Base-by-base conservation (phyloP, 1,140 invertebrate genomes). In the Lordiphosa collinella region DNA sequence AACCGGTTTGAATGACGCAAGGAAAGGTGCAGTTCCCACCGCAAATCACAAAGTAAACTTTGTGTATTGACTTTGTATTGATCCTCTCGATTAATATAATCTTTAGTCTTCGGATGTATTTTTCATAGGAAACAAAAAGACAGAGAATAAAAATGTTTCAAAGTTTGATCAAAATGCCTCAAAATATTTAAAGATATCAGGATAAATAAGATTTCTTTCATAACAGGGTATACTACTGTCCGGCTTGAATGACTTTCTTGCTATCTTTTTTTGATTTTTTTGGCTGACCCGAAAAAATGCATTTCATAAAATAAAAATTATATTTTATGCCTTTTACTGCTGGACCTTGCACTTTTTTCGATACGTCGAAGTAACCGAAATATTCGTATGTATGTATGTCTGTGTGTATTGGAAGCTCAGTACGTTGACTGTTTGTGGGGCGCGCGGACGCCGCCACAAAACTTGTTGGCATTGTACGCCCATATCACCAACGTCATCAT, bases 311-410 rank as follows among this genome's bases (percentile, higher is more conserved):
- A 64, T 37, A 43, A 66, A 50, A 78, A 53, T 57, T 67, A 52
- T 61, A 25, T 61, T 67, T 78, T 72, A 67, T 57, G 55, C 44
- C 59, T 51, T 51, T 68, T 44, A 66, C 29, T 59, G 75, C 76
- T 72, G 64, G 52, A 54, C 78, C 72, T 75, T 76, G 76, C 76
- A 82, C 71, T 68, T 80, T 80, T 78, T 53, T 29, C 35, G 32
- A 48, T 32, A 16, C 32, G 43, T 16, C 50, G 31, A 56, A 49
- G 37, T 12, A 18, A 5, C 9, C 16, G 8, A 13, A 13, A 32
- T 51, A 47, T 38, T 50, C n/a, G 62, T 34, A 29, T 43, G 32
- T 50, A 34, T 44, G 54, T 12, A 29, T 44, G 44, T 62, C 36
- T 66, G 50, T 69, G 32, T 50, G 29, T 56, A 38, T 59, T 49